Base-by-base conservation (phyloP, 2,888 invertebrate species). In the Lasius platythorax region DNA sequence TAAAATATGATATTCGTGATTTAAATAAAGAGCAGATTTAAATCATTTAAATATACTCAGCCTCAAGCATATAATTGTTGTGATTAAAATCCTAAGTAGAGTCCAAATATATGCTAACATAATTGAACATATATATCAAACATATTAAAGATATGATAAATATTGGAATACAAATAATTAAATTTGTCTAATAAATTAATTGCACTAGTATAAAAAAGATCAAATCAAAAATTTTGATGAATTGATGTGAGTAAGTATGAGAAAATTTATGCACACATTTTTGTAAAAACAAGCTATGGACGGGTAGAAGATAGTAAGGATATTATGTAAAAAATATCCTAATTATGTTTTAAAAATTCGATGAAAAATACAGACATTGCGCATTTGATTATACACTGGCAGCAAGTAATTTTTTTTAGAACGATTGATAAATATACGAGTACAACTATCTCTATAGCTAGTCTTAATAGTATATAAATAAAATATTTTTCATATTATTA, bases 11-110 rank as follows among this genome's bases (percentile, higher is more conserved):
- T 30, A 58, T 61, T 79, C 6, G 33, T 46, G 43, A 81, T 37
- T 61, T 79, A 70, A 70, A 67, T 76, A 37, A 74, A 61, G 28
- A 53, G 11, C 6, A 75, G 12, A 72, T 43, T 79, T n/a, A 56
- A 68, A 68, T 68, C 68, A 58, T 30, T 79, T 23, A 56, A 53
- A 56, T 56, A 8, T 75, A 64, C 2, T 78, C 67, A 72, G 58
- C 61, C 46, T 70, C 58, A 61, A 61, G 30, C 56, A 68, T 12
- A 56, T 50, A 50, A 18, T 61, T 46, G 6, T 70, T 79, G 23
- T 28, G 33, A 61, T 61, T 61, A 72, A 63, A 79, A 50, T 40
- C 12, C 61, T 15, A 61, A 28, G 56, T 11, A 64, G 2, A 75
- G 15, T 9, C n/a, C 28, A 68, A 68, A 78, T 43, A 53, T 66